Conservation (phyloP, 2,113 vertebrate genomes). For the Numenius arquata region DNA sequence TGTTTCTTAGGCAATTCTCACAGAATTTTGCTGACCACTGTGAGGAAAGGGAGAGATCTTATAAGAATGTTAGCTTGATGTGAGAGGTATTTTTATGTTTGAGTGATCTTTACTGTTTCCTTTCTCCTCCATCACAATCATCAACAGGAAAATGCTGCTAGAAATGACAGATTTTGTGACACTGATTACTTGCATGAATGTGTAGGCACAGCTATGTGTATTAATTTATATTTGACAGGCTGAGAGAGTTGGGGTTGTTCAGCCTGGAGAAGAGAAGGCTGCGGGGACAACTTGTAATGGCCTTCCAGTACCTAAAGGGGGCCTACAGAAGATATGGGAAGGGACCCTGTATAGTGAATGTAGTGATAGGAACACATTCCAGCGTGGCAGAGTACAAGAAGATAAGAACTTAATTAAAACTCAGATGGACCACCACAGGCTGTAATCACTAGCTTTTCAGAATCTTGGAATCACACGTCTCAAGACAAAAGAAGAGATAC, state of each 20-base stretch:
- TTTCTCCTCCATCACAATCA: background rate
- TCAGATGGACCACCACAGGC: background rate
- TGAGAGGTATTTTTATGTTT: background rate
- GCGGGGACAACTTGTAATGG: too few relatives aligned
- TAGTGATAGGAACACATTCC: background rate
- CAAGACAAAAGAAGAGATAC: background rate
- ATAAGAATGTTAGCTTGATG: background rate
- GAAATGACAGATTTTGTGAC: background rate
- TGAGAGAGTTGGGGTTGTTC: too few relatives aligned
- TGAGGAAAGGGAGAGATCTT: background rate
- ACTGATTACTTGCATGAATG: background rate
- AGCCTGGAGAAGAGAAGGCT: too few relatives aligned
- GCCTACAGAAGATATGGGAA: too few relatives aligned
- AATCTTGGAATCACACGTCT: background rate
- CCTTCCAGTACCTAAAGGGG: too few relatives aligned
- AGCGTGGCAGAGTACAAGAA: background rate
- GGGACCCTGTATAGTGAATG: too few relatives aligned
- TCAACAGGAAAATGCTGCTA: background rate
- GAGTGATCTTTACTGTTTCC: background rate
- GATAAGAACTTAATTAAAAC: background rate
- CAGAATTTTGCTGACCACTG: background rate
- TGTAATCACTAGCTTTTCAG: background rate
- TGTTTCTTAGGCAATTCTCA: background rate
- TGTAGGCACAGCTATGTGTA: background rate
- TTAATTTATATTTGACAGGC: background rate